Evolutionary conservation across 2,797 vertebrate genomes (phyloP), one percentile per base, ranked within the genome.

Genomic region (Sebastes miniatus): DNA sequence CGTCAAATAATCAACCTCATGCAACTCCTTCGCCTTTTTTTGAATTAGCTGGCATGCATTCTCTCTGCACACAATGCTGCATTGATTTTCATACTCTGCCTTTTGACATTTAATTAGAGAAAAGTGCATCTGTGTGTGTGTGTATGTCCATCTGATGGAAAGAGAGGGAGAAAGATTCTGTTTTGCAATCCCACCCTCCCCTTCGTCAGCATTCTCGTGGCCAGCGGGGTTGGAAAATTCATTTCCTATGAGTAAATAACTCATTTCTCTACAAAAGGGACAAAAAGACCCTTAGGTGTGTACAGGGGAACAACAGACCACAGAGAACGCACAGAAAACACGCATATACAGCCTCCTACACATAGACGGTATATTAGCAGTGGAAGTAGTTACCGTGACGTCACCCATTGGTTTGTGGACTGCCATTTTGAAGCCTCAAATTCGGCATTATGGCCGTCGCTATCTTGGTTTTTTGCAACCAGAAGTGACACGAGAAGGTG

Each of bases 41-140:
- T 77, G 73, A 90, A 81, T 84, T 83, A 85, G 75, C 79, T 67
- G 63, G 69, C 79, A 57, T 65, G 73, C 77, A 66, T 88, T 90
- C 84, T 77, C 61, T 82, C 54, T 54, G 52, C 67, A 73, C 81
- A 91, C 76, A 86, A 76, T 66, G 69, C 79, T 61, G 83, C 78
- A 92, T 91, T 87, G 91, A 86, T 90, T 86, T 87, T 91, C 87
- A 88, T 86, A 89, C 77, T 34, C 75, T 76, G 85, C 72, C 84
- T 92, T 84, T 87, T 91, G 86, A 82, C 91, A 90, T 93, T 93
- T 92, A 90, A 92, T 93, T 94, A 91, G 80, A 87, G 76, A 73
- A 81, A 72, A 54, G 72, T n/a, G 81, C 39, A 73, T 27, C 52
- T 61, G 22, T 22, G 77, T 73, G 64, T 57, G 63, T 72, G 54